phyloP scores from a whole-genome alignment of 2,113 vertebrate species.

The Pongo pygmaeus region DNA sequence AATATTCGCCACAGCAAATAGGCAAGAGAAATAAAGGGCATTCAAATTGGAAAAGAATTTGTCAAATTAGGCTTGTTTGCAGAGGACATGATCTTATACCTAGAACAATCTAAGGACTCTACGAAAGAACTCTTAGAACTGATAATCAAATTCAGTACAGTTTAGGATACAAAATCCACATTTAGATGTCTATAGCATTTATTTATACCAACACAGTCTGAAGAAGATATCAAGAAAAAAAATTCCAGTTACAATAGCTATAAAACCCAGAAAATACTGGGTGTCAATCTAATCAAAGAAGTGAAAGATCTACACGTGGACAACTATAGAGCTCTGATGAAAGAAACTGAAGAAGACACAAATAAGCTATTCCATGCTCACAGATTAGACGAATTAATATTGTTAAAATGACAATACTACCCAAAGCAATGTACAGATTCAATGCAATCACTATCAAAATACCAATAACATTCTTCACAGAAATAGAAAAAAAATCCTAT shows the following conservation, averaged over 20 bases:
- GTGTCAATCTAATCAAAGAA: not conserved
- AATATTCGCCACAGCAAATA: not conserved
- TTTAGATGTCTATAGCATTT: not conserved
- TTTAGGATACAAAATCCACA: not conserved
- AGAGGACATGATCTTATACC: not conserved
- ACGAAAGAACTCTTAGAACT: not conserved
- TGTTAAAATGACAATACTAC: not conserved
- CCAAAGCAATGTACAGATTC: not conserved
- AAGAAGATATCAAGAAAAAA: not conserved
- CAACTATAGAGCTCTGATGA: not conserved
- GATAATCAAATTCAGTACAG: not conserved
- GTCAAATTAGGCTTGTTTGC: not conserved
- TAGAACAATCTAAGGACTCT: not conserved
- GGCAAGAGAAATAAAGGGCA: not conserved
- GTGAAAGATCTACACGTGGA: not conserved
- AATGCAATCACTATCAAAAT: not conserved
- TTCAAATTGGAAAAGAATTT: not conserved
- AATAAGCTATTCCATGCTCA: not conserved
- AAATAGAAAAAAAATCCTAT: not conserved
- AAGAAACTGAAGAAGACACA: not conserved
- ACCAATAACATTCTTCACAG: not conserved
- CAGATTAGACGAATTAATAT: not conserved
- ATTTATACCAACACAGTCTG: not conserved
- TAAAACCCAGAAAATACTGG: not conserved
- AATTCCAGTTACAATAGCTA: not conserved